Base-by-base conservation (phyloP, 92 coral and sea anemone genomes). In the Phenganax stokvisi region DNA sequence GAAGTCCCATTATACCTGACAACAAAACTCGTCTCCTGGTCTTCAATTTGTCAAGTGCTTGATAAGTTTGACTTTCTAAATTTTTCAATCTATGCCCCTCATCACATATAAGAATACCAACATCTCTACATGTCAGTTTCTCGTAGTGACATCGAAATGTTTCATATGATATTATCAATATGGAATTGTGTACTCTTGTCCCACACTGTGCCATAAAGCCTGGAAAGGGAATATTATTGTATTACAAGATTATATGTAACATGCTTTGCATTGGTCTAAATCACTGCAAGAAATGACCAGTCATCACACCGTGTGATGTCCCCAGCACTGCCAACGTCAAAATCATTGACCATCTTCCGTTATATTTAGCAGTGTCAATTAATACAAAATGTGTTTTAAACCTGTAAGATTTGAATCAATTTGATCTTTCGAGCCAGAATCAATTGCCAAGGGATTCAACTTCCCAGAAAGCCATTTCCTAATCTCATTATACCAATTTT, bases 61-160 rank as follows among this genome's bases (percentile, higher is more conserved):
- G 91, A 60, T 94, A 94, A 8, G 98, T 94, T 80, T 94, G 98
- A 57, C 98, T 94, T 74, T 94, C 98, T 6, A 94, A 77, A 80
- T 94, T 94, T 85, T 94, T 94, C 76, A 94, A 80, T 55, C 98
- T 88, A 62, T 94, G 98, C 7, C 98, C 98, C 89, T 94, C 98
- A 76, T 94, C 98, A 85, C 98, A 94, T 58, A 94, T 92, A 65
- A 94, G 89, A 58, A 94, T 73, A 12, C 98, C 98, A 71, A 94
- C 97, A 37, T 91, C 86, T 9, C 96, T 92, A 29, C 90, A 71
- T 20, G 88, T 91, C 57, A 94, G 77, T 25, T 80, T 85, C 27
- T 86, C 90, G 9, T 92, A 97, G 80, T 94, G 98, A 58, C 90
- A 85, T 12, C 98, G 91, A 79, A 94, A 94, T 44, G 98, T 94